These are phyloP conservation scores for Tinamus guttatus DNA, from an alignment of 2,113 vertebrate species.

Conservation along the genomic window DNA sequence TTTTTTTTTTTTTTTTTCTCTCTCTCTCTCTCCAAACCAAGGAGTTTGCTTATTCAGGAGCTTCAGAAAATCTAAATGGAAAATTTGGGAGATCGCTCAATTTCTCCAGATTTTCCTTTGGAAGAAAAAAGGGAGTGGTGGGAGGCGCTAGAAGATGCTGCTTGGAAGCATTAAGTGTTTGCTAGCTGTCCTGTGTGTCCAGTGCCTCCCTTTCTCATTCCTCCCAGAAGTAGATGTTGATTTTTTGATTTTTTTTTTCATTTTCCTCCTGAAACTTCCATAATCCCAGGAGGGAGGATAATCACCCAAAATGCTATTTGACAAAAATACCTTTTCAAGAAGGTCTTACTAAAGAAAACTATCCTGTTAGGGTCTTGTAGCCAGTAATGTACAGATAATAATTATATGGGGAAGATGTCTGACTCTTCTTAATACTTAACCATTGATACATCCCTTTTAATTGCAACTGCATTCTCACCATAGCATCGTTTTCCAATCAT, in stretches of 20 bases:
- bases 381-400: not conserved
- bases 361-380: not conserved
- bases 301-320: not conserved
- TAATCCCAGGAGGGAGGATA: not conserved
- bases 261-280: not conserved
- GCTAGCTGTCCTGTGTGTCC: not conserved
- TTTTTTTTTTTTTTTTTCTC: too few relatives aligned
- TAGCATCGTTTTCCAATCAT: not conserved
- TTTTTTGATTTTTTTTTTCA: not conserved
- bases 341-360: not conserved
- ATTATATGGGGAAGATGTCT: not conserved
- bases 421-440: not conserved
- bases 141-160: not conserved
- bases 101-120: not conserved
- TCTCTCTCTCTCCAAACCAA: not conserved
- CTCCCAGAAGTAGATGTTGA: not conserved
- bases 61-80: not conserved
- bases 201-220: not conserved
- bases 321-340: not conserved
- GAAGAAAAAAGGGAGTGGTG: not conserved
- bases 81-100: not conserved
- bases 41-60: not conserved
- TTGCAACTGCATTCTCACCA: not conserved
- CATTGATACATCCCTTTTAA: not conserved
- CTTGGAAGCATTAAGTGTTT: not conserved